Base-by-base conservation (phyloP, 2,888 invertebrate species). In the Drosophila lacicola region DNA sequence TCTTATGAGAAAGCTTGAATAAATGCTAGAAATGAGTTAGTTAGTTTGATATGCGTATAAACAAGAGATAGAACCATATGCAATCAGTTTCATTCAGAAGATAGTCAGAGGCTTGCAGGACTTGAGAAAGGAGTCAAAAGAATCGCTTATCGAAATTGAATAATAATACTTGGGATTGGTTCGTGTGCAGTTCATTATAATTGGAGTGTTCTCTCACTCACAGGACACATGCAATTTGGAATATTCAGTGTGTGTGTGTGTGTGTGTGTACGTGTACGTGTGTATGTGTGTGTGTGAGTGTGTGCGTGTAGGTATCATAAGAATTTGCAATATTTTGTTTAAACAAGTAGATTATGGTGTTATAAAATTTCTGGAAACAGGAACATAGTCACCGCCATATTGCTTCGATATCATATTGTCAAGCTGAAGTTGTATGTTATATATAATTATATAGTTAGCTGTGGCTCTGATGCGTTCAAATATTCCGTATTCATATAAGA, bases 381-480 rank as follows among this genome's bases (percentile, higher is more conserved):
- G 86, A 83, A 91, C 90, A 91, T 90, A 91, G 84, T 91, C 91
- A 92, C 92, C 92, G 92, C 92, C 92, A 92, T 92, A 92, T 92
- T 92, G 92, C 92, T 92, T 92, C 82, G 86, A 80, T 86, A 86
- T 86, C 85, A 81, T 80, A 82, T 82, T 84, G 85, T 85, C 85
- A 70, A 70, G 74, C 47, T 81, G 29, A 67, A 63, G 64, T 60
- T 60, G 47, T 63, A 36, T 49, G 25, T 17, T 41, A 39, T 55
- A 50, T 14, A 46, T 53, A 19, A 29, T 3, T 36, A 42, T 36
- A 36, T 61, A 51, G 44, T 74, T 53, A 45, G 54, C 62, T 62
- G 25, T 60, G 47, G 41, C n/a, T 62, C 39, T 8, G 44, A 37
- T 49, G 58, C 42, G 36, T 42, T 42, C 42, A 41, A 53, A 10